Conservation (phyloP, 2,888 invertebrate genomes). For the Trissolcus japonicus region DNA sequence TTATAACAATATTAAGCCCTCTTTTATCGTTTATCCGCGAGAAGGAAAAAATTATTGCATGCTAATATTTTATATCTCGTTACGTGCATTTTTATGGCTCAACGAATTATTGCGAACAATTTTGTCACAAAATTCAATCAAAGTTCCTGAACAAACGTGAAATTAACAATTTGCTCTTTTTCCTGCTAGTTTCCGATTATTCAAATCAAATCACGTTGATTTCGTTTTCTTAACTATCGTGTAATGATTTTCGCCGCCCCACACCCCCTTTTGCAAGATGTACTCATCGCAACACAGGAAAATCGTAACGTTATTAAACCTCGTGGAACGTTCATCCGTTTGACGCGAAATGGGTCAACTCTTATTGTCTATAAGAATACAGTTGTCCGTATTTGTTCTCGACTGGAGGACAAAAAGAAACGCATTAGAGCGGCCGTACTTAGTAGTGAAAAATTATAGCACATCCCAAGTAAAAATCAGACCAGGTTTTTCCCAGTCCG, state of each 20-base stretch:
- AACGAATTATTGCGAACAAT: conserved; percentile 12
- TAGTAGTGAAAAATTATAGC: conserved; percentile 6
- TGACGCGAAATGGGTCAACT: background rate
- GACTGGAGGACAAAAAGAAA: conserved; percentile 4
- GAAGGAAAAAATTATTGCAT: conserved; percentile 6
- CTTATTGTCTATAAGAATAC: background rate
- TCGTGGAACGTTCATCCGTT: background rate
- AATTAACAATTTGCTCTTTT: conserved; percentile 6
- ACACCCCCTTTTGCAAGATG: too few relatives aligned
- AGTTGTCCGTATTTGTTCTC: conserved; percentile 7
- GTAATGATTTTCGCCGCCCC: too few relatives aligned
- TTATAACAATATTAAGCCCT: conserved; percentile 29
- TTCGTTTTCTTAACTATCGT: background rate
- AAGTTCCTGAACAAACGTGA: background rate
- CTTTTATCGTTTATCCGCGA: conserved; percentile 1
- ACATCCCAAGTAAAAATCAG: too few relatives aligned
- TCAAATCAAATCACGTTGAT: background rate
- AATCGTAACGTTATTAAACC: conserved; percentile 1
- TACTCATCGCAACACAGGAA: background rate
- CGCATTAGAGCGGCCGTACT: conserved; percentile 6
- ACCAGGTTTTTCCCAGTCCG: too few relatives aligned
- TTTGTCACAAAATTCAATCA: background rate
- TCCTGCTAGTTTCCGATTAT: background rate
- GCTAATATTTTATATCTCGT: conserved; percentile 28
- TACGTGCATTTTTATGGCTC: conserved; percentile 11